phyloP scores from a whole-genome alignment of 2,797 vertebrate genomes.

The Discoglossus pictus region DNA sequence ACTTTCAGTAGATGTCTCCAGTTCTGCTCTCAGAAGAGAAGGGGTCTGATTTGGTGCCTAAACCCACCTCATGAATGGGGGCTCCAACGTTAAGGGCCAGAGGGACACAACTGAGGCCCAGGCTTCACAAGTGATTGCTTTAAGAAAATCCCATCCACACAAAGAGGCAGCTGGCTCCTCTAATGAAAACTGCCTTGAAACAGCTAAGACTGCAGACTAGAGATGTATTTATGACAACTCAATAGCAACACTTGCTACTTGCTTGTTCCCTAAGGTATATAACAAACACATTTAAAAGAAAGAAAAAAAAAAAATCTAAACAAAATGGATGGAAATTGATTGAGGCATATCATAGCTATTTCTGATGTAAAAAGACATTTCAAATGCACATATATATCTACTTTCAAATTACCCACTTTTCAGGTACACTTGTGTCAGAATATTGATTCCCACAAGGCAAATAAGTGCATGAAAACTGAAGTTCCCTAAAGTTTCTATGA shows the following conservation, averaged over 20 bases:
- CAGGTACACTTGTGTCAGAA: conserved; percentile 27
- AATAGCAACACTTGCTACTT: conserved; percentile 69
- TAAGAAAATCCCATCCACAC: conserved; percentile 66
- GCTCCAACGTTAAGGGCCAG: conserved; percentile 71
- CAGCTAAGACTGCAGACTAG: conserved; percentile 66
- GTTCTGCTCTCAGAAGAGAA: conserved; percentile 53
- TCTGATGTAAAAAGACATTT: conserved; percentile 57
- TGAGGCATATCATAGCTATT: conserved; percentile 55
- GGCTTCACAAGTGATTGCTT: conserved; percentile 68
- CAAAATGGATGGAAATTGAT: conserved; percentile 64
- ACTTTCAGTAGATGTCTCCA: conserved; percentile 59
- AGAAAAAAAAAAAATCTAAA: conserved; percentile 62
- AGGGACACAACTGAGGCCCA: conserved; percentile 69
- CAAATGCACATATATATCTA: conserved; percentile 55
- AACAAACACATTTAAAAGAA: conserved; percentile 63
- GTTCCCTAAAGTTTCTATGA: no score
- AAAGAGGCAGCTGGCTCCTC: conserved; percentile 73
- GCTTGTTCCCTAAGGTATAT: conserved; percentile 64
- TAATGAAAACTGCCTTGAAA: conserved; percentile 73
- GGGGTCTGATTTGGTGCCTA: conserved; percentile 57
- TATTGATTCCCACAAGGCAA: conserved; percentile 40
- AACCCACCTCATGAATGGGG: conserved; percentile 64
- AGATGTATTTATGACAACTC: conserved; percentile 67
- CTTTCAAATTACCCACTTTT: conserved; percentile 27
- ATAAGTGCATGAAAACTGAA: conserved; percentile 6